Evolutionary conservation across 2,113 vertebrate genomes (phyloP).

Genomic region (Dromas ardeola): DNA sequence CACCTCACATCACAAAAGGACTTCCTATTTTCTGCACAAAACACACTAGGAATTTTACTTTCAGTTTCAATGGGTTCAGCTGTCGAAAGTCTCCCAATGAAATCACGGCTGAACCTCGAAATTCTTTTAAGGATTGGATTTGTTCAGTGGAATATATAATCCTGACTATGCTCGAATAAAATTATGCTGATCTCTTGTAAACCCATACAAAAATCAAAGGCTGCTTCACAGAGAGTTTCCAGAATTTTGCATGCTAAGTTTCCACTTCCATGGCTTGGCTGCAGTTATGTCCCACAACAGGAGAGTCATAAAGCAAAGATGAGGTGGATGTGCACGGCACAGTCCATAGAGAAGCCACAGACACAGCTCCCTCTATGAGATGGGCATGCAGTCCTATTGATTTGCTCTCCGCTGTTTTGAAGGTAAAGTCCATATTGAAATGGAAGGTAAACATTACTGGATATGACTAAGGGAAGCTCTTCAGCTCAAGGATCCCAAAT

Average conservation of each 20-base stretch:
- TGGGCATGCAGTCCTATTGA: background rate
- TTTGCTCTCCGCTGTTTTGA: background rate
- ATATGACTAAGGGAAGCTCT: background rate
- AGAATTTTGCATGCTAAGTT: background rate
- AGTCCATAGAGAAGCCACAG: background rate
- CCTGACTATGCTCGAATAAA: background rate
- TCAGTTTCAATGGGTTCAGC: background rate
- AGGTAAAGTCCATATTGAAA: background rate
- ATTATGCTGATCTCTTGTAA: conserved; percentile 1
- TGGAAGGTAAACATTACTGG: background rate
- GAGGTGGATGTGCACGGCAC: background rate
- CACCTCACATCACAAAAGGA: background rate
- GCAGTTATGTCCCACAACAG: background rate
- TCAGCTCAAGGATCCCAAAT: background rate
- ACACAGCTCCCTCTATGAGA: background rate
- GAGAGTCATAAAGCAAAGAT: background rate
- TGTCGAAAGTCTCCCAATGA: background rate
- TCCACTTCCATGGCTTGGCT: background rate
- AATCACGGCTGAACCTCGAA: background rate
- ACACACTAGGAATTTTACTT: background rate
- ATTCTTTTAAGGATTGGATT: background rate
- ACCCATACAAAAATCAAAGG: background rate
- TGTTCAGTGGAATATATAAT: background rate
- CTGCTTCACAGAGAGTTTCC: background rate
- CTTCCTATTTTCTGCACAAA: background rate